Percentiles rank a stretch among this genome's conserved stretches.
Conservation (phyloP, 2,888 invertebrate genomes). For the Cryptocephalus primarius region DNA sequence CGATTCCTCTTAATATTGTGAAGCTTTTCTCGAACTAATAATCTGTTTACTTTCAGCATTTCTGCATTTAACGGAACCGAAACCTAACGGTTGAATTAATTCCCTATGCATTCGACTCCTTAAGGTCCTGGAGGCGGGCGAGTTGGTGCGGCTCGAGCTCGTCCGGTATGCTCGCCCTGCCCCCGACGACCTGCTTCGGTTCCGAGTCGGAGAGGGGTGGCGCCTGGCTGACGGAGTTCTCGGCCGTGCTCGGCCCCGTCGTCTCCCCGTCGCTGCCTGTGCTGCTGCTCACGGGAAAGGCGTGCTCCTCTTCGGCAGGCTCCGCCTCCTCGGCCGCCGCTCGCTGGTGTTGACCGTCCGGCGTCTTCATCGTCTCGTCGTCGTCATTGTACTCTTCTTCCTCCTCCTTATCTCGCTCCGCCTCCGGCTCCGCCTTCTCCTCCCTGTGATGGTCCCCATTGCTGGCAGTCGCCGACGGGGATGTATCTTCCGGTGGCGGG, state of each 20-base stretch:
- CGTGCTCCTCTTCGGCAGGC: conserved; percentile 43
- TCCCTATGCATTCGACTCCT: conserved; percentile 80
- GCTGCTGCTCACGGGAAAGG: conserved; percentile 50
- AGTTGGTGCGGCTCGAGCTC: conserved; percentile 82
- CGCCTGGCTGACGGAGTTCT: conserved; percentile 48
- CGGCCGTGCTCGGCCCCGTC: conserved; percentile 51
- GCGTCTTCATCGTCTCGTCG: conserved; percentile 6
- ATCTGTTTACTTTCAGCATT: not conserved
- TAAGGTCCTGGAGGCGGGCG: conserved; percentile 76
- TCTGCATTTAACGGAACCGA: no score
- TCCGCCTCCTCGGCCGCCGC: conserved; percentile 6
- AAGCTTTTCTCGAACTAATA: conserved; percentile 23
- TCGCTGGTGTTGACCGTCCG: conserved; percentile 4
- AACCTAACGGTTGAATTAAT: conserved; percentile 2
- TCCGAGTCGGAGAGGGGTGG: conserved; percentile 17
- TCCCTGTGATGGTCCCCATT: not conserved
- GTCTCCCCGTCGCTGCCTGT: conserved; percentile 57
- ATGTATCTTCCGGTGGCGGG: conserved; percentile 47
- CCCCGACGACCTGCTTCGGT: conserved; percentile 53
- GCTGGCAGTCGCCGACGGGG: not conserved
- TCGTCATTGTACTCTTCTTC: not conserved
- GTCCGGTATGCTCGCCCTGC: conserved; percentile 76
- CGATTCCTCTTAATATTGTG: conserved; percentile 16
- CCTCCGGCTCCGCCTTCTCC: not conserved
- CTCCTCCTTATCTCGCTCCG: conserved; percentile 13